Base-by-base conservation (phyloP, 1,140 invertebrate genomes). In the Cylas formicarius region DNA sequence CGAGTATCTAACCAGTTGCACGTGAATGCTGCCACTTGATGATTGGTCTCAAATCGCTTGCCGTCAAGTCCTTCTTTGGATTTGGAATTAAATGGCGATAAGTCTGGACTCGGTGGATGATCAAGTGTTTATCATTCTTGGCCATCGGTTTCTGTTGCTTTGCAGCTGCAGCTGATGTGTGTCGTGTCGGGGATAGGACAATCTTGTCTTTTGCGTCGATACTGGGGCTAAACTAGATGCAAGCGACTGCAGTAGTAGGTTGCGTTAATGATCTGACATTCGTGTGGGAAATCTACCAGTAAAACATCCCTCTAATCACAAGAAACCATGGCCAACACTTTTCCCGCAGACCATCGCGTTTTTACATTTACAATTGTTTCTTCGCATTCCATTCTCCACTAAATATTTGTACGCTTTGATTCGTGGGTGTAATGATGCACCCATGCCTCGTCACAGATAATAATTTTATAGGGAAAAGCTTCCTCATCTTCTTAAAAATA, bases 351-450 rank as follows among this genome's bases (percentile, higher is more conserved):
- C 34, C 28, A 39, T 10, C 34, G 26, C 4, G 20, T n/a, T 22
- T 21, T 40, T n/a, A 3, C 18, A 18, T 32, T 28, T 20, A 28
- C 36, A 32, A 17, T 27, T 2, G 9, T 13, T 14, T 19, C 8
- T 26, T 45, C 26, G 2, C 22, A 23, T 42, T 20, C 33, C 18
- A n/a, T 28, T 23, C 17, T 2, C 21, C 44, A 40, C 37, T 47
- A 11, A 17, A 39, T 32, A 32, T 19, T 28, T 7, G 26, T 22
- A 10, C 10, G 2, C 9, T 40, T 40, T 10, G 20, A 40, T 16
- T 40, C 19, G 1, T 29, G 27, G 17, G 44, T 47, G 20, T 47
- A 40, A 22, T 47, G 44, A 23, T 47, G 36, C 1, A 46, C 23
- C 34, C 44, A 46, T 13, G 23, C 31, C 16, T 40, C 36, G 17